Evolutionary conservation across 2,797 vertebrate genomes (phyloP).

Genomic region (Leuciscus waleckii): DNA sequence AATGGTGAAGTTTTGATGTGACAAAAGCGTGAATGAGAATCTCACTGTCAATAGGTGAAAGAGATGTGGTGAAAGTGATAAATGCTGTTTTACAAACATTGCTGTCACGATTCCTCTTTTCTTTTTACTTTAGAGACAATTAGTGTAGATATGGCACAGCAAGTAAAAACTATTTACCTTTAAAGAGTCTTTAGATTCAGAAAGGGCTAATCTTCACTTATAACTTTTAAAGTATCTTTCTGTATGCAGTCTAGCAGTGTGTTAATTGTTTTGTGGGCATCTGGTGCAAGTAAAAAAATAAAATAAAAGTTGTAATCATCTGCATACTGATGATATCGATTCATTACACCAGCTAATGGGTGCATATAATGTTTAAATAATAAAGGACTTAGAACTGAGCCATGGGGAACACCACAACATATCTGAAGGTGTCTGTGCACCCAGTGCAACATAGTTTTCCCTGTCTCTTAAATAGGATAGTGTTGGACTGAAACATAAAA

Average conservation of each 20-base stretch:
- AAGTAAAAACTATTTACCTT: background rate
- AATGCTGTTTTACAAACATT: slow-evolving; percentile 26
- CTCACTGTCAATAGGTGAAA: background rate
- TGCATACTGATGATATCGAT: slow-evolving; percentile 19
- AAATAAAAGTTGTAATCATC: background rate
- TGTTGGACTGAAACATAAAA: background rate
- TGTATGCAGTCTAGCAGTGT: background rate
- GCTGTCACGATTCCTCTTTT: background rate
- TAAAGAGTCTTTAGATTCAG: background rate
- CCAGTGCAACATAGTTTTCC: background rate
- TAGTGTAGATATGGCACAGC: background rate
- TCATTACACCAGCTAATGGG: slow-evolving; percentile 17
- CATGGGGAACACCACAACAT: slow-evolving; percentile 3
- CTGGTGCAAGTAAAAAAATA: background rate
- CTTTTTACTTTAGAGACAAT: background rate
- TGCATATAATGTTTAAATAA: background rate
- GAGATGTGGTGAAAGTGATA: slow-evolving; percentile 21
- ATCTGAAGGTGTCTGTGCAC: background rate
- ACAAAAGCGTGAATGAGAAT: slow-evolving; percentile 27
- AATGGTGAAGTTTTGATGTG: slow-evolving; percentile 14
- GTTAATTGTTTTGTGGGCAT: slow-evolving; percentile 25
- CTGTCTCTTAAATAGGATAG: background rate
- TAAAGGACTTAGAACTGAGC: background rate
- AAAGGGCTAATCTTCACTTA: background rate
- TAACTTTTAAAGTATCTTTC: background rate